Evolutionary conservation across 2,888 invertebrate species (phyloP).

Genomic region (Drosophila siamana): DNA sequence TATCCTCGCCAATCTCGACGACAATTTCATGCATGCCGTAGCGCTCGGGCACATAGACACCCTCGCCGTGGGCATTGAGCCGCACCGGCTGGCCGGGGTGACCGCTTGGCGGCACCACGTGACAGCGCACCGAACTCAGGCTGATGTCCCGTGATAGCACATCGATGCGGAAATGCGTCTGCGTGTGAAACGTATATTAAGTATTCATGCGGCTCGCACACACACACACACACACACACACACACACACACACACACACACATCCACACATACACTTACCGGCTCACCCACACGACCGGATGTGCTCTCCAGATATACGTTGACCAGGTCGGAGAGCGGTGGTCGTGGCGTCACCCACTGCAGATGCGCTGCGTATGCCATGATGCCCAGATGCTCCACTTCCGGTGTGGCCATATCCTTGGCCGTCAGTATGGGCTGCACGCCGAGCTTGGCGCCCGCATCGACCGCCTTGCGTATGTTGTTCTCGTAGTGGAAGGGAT

Average conservation of each 20-base stretch:
- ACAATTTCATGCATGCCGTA: slow-evolving; percentile 96
- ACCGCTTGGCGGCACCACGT: slow-evolving; percentile 92
- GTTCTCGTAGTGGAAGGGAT: slow-evolving; percentile 92
- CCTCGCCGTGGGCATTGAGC: slow-evolving; percentile 91
- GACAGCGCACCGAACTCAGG: slow-evolving; percentile 90
- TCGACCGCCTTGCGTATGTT: slow-evolving; percentile 92
- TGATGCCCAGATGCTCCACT: slow-evolving; percentile 98
- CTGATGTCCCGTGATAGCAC: slow-evolving; percentile 90
- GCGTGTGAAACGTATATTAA: slow-evolving; percentile 75
- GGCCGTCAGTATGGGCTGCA: slow-evolving; percentile 95
- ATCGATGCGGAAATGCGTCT: slow-evolving; percentile 93
- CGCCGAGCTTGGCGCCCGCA: slow-evolving; percentile 90
- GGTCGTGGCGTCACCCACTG: slow-evolving; percentile 95
- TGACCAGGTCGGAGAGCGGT: slow-evolving; percentile 92
- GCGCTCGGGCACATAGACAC: slow-evolving; percentile 94
- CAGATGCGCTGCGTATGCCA: slow-evolving; percentile 98
- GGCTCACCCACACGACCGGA: slow-evolving; percentile 94
- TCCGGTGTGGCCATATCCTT: slow-evolving; percentile 98
- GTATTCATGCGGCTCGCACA: slow-evolving; percentile 40
- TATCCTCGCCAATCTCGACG: slow-evolving; percentile 88
- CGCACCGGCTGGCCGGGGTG: slow-evolving; percentile 87
- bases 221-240: neutral
- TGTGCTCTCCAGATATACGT: slow-evolving; percentile 92
- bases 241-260: neutral
- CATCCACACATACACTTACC: slow-evolving; percentile 86